Evolutionary conservation across 2,113 vertebrate genomes (phyloP), one percentile per base, ranked within the genome.

Genomic region (Esox niger): DNA sequence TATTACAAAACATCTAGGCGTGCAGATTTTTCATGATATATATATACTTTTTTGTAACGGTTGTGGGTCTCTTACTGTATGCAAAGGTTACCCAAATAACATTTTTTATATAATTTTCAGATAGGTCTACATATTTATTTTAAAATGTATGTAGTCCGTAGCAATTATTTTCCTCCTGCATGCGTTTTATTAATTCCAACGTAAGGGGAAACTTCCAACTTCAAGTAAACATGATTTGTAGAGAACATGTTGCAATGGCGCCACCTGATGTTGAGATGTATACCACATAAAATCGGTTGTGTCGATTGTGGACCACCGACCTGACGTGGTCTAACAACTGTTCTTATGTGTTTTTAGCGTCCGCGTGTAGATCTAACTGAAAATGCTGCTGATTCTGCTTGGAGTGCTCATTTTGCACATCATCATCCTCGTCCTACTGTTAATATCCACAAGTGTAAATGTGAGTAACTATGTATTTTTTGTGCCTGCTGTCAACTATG

Each of bases 321-420:
- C 1, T n/a, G 23, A 27, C 6, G 43, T 65, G 49, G 72, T 26
- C 13, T 78, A 30, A 73, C 17, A 54, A 29, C 7, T 60, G 4
- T 58, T 66, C 57, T 30, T 64, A 23, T 13, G 2, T 13, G 2
- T 71, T 7, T 58, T n/a, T n/a, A n/a, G 3, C 27, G 6, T 35
- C 43, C 9, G 27, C 55, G 13, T 71, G 20, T 3, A 90, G 88
- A 79, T 73, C 75, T 78, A 70, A 81, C 79, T 77, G 71, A 84
- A 77, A 67, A 91, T 92, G 91, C 83, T 90, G 88, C 80, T 84
- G 77, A 83, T 91, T 66, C 84, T 92, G 72, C 79, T 89, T 6
- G 89, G 82, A 76, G 88, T 89, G 82, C 80, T 91, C 3, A 7
- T 91, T 59, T 32, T 92, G 78, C 91, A 92, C 85, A 6, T 91